phyloP scores from a whole-genome alignment of 2,888 invertebrate genomes.

The Zygothrica quintamaculata region DNA sequence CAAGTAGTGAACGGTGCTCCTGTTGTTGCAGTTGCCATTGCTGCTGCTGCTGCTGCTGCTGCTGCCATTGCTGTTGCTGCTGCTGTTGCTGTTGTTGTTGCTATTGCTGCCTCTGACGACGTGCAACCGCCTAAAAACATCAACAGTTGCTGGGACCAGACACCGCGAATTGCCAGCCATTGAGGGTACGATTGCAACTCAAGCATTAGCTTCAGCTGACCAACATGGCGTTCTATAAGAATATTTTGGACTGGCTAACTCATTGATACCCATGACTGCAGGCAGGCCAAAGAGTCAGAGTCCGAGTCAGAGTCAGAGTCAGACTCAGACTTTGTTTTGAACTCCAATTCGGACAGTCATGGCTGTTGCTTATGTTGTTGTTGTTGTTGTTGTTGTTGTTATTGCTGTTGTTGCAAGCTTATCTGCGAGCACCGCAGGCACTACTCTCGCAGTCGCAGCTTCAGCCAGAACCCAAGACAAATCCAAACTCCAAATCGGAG shows the following conservation, averaged over 20 bases:
- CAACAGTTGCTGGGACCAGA: conserved; percentile 78
- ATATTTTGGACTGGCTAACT: conserved; percentile 63
- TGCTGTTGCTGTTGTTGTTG: conserved; percentile 25
- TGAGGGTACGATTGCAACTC: conserved; percentile 30
- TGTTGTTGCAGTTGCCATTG: conserved; percentile 42
- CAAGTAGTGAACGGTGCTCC: conserved; percentile 77
- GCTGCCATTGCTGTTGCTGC: conserved; percentile 32
- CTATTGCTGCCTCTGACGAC: conserved; percentile 70
- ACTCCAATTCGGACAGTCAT: conserved; percentile 50
- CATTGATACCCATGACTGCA: conserved; percentile 74
- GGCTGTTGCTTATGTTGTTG: conserved; percentile 44
- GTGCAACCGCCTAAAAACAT: conserved; percentile 82
- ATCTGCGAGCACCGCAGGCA: conserved; percentile 65
- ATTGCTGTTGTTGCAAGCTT: conserved; percentile 51
- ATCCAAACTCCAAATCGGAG: conserved; percentile 28
- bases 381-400: conserved; percentile 32
- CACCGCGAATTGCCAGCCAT: conserved; percentile 48
- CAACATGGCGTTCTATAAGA: conserved; percentile 62
- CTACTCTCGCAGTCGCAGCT: conserved; percentile 30
- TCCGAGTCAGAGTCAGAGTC: conserved; percentile 22
- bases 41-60: conserved; percentile 42
- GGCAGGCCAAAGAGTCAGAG: conserved; percentile 45
- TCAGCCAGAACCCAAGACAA: conserved; percentile 21
- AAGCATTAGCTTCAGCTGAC: conserved; percentile 39
- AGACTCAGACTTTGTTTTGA: too few species aligned